Evolutionary conservation across 2,888 invertebrate genomes (phyloP).

Genomic region (Sesamia inferens): DNA sequence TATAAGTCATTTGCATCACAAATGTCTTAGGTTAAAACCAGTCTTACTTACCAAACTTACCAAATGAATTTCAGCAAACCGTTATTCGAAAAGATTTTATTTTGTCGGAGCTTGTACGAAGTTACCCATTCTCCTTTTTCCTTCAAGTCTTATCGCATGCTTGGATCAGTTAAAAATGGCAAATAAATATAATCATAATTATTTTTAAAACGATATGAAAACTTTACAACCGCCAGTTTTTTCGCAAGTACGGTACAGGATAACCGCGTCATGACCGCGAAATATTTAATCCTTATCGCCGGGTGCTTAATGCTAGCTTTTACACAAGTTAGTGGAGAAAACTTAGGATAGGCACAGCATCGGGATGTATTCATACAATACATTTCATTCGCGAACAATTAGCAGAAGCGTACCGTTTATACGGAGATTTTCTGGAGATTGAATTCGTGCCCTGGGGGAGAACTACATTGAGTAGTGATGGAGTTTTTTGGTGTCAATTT

Average conservation of each 20-base stretch:
- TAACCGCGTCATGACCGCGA: constrained; percentile 66
- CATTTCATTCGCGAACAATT: constrained; percentile 75
- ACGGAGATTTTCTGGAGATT: constrained; percentile 77
- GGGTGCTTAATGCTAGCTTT: constrained; percentile 56
- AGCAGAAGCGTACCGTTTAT: constrained; percentile 73
- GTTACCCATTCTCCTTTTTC: constrained; percentile 10
- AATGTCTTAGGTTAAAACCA: too few relatives aligned
- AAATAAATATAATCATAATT: constrained; percentile 37
- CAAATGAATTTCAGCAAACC: too few relatives aligned
- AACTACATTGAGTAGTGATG: constrained; percentile 69
- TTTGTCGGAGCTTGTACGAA: not conserved
- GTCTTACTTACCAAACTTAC: too few relatives aligned
- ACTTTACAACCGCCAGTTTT: constrained; percentile 53
- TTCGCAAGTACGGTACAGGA: constrained; percentile 24
- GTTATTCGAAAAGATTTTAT: too few relatives aligned
- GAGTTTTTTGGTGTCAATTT: constrained; percentile 77
- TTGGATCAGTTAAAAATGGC: constrained; percentile 30
- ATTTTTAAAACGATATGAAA: constrained; percentile 39
- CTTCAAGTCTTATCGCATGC: constrained; percentile 23
- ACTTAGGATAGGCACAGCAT: constrained; percentile 75
- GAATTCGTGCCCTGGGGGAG: constrained; percentile 87
- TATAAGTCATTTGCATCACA: too few relatives aligned
- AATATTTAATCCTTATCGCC: constrained; percentile 42
- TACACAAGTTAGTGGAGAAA: constrained; percentile 47
- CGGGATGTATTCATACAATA: constrained; percentile 81